Conservation (phyloP, 2,888 invertebrate genomes). For the Coremacera marginata region DNA sequence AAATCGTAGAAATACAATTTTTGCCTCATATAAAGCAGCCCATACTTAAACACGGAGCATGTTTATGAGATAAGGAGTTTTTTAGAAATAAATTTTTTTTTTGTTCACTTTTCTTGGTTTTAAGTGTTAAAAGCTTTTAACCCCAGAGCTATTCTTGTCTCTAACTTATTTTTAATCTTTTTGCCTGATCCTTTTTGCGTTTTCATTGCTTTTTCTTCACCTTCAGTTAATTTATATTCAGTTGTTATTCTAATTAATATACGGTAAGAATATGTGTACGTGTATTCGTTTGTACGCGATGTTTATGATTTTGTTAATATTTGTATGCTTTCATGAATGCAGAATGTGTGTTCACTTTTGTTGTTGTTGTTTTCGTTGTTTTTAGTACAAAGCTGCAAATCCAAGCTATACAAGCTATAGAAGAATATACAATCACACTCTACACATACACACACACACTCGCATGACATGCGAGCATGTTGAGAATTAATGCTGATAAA, state of each 20-base stretch:
- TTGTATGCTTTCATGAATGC: neutral
- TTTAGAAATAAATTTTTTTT: too few species aligned
- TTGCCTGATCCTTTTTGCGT: neutral
- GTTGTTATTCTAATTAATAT: slow-evolving; percentile 7
- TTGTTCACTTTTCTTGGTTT: too few species aligned
- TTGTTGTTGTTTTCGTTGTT: neutral
- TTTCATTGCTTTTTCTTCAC: neutral
- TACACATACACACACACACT: neutral
- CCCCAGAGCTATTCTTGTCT: neutral
- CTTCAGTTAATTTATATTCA: slow-evolving; percentile 4
- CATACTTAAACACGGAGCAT: too few species aligned
- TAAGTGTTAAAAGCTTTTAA: too few species aligned
- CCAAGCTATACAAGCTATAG: neutral
- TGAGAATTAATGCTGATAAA: neutral
- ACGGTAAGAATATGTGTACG: too few species aligned
- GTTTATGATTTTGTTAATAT: neutral
- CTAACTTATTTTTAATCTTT: neutral
- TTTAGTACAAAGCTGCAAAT: too few species aligned
- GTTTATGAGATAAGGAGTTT: too few species aligned
- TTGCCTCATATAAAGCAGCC: too few species aligned
- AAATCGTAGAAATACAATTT: too few species aligned
- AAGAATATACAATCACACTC: neutral
- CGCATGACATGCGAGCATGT: neutral
- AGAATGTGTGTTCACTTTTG: neutral
- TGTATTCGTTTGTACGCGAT: too few species aligned